Percentiles rank a stretch among this genome's conserved stretches.
Evolutionary conservation across 2,888 invertebrate species (phyloP).

Genomic region (Flexamia atlantica): DNA sequence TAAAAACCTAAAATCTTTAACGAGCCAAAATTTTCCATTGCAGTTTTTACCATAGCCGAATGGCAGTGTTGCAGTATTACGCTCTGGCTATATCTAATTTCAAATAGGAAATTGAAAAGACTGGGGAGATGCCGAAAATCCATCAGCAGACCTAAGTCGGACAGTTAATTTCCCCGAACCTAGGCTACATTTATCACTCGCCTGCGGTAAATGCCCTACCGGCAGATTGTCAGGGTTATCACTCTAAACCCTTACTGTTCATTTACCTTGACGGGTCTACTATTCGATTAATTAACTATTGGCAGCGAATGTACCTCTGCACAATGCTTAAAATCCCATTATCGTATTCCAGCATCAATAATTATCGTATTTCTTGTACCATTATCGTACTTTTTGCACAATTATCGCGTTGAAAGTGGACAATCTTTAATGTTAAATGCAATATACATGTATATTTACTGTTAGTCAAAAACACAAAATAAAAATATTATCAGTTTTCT

Average conservation of each 20-base stretch:
- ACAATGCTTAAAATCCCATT: no score
- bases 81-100: conserved; percentile 23
- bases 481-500: no score
- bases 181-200: conserved; percentile 52
- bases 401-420: no score
- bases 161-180: conserved; percentile 57
- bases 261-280: conserved; percentile 13
- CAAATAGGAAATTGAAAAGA: conserved; percentile 60
- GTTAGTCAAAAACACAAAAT: no score
- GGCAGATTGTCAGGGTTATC: conserved; percentile 20
- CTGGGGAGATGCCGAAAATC: conserved; percentile 52
- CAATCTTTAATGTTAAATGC: no score
- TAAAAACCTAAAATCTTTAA: no score
- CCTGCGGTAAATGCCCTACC: conserved; percentile 39
- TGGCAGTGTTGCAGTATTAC: neutral
- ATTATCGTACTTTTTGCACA: no score
- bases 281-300: conserved; percentile 9
- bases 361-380: no score
- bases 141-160: conserved; percentile 54
- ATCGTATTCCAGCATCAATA: no score
- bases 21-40: no score
- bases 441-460: no score
- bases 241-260: conserved; percentile 9
- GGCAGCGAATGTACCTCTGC: neutral
- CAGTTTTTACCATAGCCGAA: no score